Evolutionary conservation across 2,888 invertebrate genomes (phyloP).

Genomic region (Drosophila neoperkinsi): DNA sequence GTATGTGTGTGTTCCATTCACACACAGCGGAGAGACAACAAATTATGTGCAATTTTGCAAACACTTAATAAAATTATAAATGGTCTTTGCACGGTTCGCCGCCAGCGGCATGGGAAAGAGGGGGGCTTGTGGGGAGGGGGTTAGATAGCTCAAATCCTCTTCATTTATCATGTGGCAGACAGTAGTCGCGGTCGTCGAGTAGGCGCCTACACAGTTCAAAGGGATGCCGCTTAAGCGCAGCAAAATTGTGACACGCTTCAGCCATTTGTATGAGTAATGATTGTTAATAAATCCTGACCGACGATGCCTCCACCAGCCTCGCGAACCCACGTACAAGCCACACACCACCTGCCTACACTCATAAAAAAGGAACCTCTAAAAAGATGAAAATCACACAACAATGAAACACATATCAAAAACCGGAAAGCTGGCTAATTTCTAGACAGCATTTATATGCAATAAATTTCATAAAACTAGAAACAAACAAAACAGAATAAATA

Average conservation of each 20-base stretch:
- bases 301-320: conserved; percentile 7
- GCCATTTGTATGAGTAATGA: conserved; percentile 83
- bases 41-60: conserved; percentile 82
- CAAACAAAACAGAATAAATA: neutral
- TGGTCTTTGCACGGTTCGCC: conserved; percentile 72
- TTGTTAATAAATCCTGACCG: conserved; percentile 76
- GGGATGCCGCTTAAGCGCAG: conserved; percentile 73
- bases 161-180: conserved; percentile 72
- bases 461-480: neutral
- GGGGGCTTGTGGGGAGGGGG: neutral
- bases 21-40: conserved; percentile 66
- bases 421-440: neutral
- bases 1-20: conserved; percentile 35
- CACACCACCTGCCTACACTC: conserved; percentile 41
- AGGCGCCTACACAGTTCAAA: conserved; percentile 69
- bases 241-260: conserved; percentile 82
- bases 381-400: no score
- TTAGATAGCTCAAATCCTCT: conserved; percentile 62
- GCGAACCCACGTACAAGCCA: conserved; percentile 1
- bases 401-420: neutral
- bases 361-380: neutral
- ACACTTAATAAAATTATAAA: conserved; percentile 83
- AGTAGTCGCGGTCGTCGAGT: conserved; percentile 37
- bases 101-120: conserved; percentile 16
- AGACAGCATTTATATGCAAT: neutral